Percentiles rank a stretch among this genome's conserved stretches.
Conservation (phyloP, 2,888 invertebrate species). For the Hydroisotoma schaefferi region DNA sequence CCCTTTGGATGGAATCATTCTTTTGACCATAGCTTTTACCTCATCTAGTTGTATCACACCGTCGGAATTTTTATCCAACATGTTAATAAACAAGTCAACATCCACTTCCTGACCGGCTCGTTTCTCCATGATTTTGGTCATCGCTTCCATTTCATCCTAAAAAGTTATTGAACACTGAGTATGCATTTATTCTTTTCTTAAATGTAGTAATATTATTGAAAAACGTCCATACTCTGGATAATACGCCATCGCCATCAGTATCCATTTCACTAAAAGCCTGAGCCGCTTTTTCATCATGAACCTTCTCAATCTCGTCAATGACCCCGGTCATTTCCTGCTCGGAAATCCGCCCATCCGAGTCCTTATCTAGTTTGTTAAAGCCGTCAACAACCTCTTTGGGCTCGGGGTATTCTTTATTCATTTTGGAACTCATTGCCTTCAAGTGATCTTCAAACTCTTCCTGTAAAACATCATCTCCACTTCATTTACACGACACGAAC, state of each 20-base stretch:
- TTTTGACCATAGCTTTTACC: conserved; percentile 16
- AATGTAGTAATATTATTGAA: too few species aligned
- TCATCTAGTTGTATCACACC: conserved; percentile 23
- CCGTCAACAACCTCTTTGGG: conserved; percentile 16
- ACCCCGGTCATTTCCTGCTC: conserved; percentile 24
- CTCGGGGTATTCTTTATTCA: conserved; percentile 8
- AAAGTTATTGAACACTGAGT: not conserved
- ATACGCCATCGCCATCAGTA: conserved; percentile 19
- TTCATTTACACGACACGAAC: too few species aligned
- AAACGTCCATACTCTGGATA: conserved; percentile 13
- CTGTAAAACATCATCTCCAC: too few species aligned
- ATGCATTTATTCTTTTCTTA: not conserved
- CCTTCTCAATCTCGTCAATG: conserved; percentile 13
- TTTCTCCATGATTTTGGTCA: conserved; percentile 21
- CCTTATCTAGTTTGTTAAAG: conserved; percentile 22
- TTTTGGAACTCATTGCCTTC: conserved; percentile 4
- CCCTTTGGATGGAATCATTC: conserved; percentile 7
- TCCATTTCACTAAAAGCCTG: conserved; percentile 28
- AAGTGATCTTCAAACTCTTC: conserved; percentile 21
- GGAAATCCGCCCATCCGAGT: conserved; percentile 20
- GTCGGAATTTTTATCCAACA: conserved; percentile 27
- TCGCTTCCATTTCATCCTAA: conserved; percentile 25
- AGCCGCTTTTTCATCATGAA: conserved; percentile 17
- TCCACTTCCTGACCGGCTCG: conserved; percentile 19
- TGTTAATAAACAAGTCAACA: conserved; percentile 18